Percentiles rank a stretch among this genome's conserved stretches.
phyloP scores from a whole-genome alignment of 2,797 vertebrate species.

The Columba guinea region DNA sequence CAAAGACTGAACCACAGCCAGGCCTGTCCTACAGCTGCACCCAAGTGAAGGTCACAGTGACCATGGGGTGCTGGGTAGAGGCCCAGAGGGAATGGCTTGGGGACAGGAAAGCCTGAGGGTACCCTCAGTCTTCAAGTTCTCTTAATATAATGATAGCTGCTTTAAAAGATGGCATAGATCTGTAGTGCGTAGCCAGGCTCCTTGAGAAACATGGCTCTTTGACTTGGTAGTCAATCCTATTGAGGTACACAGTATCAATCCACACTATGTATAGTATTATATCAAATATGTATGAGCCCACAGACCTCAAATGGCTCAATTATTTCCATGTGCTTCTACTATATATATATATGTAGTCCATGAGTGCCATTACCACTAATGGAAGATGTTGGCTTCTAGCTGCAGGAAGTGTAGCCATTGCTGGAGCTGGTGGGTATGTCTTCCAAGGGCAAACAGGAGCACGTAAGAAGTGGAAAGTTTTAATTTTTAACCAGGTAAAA shows the following conservation, averaged over 20 bases:
- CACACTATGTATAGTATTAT: neutral
- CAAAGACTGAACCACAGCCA: neutral
- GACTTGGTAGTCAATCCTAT: neutral
- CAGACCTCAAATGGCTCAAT: neutral
- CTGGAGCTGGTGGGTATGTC: neutral
- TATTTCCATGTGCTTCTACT: neutral
- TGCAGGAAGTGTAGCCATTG: neutral
- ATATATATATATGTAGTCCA: neutral
- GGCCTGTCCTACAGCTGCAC: rapidly evolving
- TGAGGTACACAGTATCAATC: neutral
- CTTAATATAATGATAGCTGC: neutral
- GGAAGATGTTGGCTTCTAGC: neutral
- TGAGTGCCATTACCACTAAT: rapidly evolving
- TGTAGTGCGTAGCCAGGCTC: neutral
- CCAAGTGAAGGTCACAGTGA: neutral
- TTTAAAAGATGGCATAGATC: neutral
- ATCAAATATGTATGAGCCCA: neutral
- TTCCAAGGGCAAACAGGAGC: neutral
- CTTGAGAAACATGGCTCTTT: neutral
- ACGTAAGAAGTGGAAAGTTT: neutral
- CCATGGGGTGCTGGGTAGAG: neutral
- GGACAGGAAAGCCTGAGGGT: neutral
- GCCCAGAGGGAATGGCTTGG: no score
- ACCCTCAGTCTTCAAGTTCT: neutral
- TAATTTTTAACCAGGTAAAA: neutral